Percentiles rank a stretch among this genome's conserved stretches.
Conservation (phyloP, 35 echinoderm and acorn worm species). For the Heliocidaris erythrogramma region DNA sequence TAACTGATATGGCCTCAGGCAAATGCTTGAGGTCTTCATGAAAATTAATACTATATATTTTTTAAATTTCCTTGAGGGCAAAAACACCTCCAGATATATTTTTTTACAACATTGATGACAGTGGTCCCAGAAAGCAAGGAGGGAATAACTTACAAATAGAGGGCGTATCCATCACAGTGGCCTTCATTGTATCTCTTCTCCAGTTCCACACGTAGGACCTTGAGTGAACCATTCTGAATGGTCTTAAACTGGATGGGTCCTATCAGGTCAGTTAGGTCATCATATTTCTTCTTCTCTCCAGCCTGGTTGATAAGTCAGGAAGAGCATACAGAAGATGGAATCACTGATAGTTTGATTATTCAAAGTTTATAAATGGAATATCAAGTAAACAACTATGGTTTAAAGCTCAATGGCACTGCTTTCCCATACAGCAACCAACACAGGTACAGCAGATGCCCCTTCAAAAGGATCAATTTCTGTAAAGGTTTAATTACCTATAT, state of each 20-base stretch:
- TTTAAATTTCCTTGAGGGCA: too few species aligned
- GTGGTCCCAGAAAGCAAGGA: not conserved
- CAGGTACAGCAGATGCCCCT: too few species aligned
- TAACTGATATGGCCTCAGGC: too few species aligned
- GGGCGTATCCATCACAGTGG: conserved; percentile 80
- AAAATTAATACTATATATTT: too few species aligned
- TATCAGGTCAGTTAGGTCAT: conserved; percentile 92
- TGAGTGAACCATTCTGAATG: conserved; percentile 87
- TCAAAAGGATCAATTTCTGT: too few species aligned
- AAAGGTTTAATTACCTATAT: too few species aligned
- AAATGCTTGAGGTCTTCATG: too few species aligned
- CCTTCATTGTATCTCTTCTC: conserved; percentile 72
- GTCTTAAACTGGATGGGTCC: conserved; percentile 91
- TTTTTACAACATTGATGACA: too few species aligned
- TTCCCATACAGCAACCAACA: too few species aligned
- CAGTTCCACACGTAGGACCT: conserved; percentile 72
- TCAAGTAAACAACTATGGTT: not conserved
- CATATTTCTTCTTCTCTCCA: conserved; percentile 96
- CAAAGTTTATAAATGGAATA: not conserved
- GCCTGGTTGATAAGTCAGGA: conserved; percentile 51
- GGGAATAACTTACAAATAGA: conserved; percentile 86
- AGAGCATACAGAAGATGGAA: not conserved
- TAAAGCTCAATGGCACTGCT: not conserved
- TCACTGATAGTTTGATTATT: not conserved
- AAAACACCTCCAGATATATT: too few species aligned